Evolutionary conservation across 2,113 vertebrate genomes (phyloP), one percentile per base, ranked within the genome.

Genomic region (Neofelis nebulosa): DNA sequence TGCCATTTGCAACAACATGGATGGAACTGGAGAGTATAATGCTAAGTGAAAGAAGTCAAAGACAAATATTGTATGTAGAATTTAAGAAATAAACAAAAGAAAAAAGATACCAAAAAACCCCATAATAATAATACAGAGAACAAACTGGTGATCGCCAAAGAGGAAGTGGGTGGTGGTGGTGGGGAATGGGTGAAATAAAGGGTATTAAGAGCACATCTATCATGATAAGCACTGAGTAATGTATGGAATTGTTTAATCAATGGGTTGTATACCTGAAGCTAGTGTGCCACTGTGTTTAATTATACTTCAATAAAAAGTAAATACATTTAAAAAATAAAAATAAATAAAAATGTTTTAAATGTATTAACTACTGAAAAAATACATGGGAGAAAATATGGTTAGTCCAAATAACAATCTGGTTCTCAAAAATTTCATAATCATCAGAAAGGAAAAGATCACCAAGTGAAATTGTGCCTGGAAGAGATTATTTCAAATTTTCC

Each of bases 401-500:
- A 95, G 81, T 85, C 23, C 38, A 92, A 57, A 85, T 31, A 93
- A 82, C 31, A 78, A 78, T n/a, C 78, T 19, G 18, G 38, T 87
- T 76, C 61, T 48, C 10, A 71, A 48, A 73, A 96, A 88, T 89
- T 89, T 84, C 92, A 55, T 89, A 41, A 74, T 84, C 55, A 92
- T 38, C 27, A 87, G n/a, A 83, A 87, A 93, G n/a, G 36, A 91
- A 93, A 93, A 78, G 31, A 66, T 65, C 31, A 91, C 21, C 23
- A 79, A 91, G 61, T 80, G 6, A 93, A 83, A 96, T 0, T 93
- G 29, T 93, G 38, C 36, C 23, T 79, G 14, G 36, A 5, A 68
- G 41, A 93, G 16, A 71, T 83, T 38, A 52, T 74, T 90, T 90
- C 41, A 90, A 87, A 38, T 50, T 93, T 96, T 92, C 52, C 41